Evolutionary conservation across 2,888 invertebrate genomes (phyloP).

Genomic region (Thalpophila matura): DNA sequence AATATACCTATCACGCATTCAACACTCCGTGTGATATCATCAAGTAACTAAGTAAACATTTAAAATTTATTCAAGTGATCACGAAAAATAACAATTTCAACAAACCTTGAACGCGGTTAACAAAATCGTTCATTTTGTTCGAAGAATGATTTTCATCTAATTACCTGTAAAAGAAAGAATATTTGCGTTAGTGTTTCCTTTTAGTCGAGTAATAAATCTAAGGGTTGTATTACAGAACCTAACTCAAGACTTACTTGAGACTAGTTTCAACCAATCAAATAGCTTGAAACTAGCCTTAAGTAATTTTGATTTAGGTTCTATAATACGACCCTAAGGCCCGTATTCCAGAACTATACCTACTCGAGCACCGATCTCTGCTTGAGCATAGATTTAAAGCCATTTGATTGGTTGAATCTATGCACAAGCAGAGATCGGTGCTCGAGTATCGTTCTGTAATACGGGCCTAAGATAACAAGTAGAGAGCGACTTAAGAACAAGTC

Average conservation of each 20-base stretch:
- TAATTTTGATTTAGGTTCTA: too few relatives aligned
- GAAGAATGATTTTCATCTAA: conserved; percentile 60
- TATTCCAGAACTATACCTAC: too few relatives aligned
- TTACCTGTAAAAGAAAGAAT: conserved; percentile 80
- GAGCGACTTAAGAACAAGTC: conserved; percentile 5
- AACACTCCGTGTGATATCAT: conserved; percentile 33
- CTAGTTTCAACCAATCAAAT: too few relatives aligned
- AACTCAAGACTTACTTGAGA: too few relatives aligned
- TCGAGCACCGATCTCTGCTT: too few relatives aligned
- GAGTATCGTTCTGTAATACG: too few relatives aligned
- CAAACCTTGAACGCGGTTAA: conserved; percentile 72
- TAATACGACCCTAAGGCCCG: too few relatives aligned
- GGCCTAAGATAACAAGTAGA: conserved; percentile 10
- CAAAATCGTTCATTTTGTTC: conserved; percentile 52
- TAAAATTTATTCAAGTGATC: conserved; percentile 77
- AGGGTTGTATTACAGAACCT: too few relatives aligned
- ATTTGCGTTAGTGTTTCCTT: conserved; percentile 22
- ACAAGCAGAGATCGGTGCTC: too few relatives aligned
- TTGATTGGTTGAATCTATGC: too few relatives aligned
- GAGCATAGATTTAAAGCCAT: too few relatives aligned
- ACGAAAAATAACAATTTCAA: conserved; percentile 62
- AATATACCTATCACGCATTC: conserved; percentile 30
- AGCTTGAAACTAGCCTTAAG: too few relatives aligned
- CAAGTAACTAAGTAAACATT: conserved; percentile 61
- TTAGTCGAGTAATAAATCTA: not conserved